Conservation (phyloP, 1,140 invertebrate species). For the Phymorhynchus buccinoides region DNA sequence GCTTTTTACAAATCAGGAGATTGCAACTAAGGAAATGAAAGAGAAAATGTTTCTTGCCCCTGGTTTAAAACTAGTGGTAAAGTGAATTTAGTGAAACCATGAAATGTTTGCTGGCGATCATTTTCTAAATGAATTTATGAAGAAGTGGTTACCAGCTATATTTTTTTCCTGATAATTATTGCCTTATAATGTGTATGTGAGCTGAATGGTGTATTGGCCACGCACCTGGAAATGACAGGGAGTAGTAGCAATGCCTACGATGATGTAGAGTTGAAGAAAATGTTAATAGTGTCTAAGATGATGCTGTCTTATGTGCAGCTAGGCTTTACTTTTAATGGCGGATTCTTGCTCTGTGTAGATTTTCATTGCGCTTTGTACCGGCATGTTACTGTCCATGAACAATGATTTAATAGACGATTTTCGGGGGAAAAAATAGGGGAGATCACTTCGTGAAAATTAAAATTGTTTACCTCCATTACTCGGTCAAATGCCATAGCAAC, state of each 20-base stretch:
- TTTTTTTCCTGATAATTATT: background rate
- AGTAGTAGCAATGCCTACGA: background rate
- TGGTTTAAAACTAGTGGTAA: background rate
- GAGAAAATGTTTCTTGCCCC: background rate
- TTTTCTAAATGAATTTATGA: too few relatives aligned
- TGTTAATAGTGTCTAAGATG: background rate
- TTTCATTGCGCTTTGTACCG: background rate
- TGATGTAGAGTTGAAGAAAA: background rate
- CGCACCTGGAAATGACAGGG: background rate
- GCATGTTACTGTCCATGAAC: too few relatives aligned
- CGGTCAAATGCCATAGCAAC: too few relatives aligned
- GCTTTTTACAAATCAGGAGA: background rate
- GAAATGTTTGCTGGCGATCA: too few relatives aligned
- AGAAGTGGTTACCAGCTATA: background rate
- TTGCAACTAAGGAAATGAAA: background rate
- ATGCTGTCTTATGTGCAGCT: constrained; percentile 8
- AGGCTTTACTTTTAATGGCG: background rate
- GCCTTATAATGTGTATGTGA: background rate
- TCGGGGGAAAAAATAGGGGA: too few relatives aligned
- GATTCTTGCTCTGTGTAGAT: background rate
- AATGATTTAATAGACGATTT: too few relatives aligned
- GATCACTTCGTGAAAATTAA: too few relatives aligned
- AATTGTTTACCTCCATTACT: too few relatives aligned
- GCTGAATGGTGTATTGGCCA: background rate
- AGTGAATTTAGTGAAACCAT: background rate